A percentile compares a stretch with the other conserved stretches of the same genome.
These are phyloP conservation scores for Cacoxenus indagator DNA, from an alignment of 2,888 invertebrate species.

Conservation along the genomic window DNA sequence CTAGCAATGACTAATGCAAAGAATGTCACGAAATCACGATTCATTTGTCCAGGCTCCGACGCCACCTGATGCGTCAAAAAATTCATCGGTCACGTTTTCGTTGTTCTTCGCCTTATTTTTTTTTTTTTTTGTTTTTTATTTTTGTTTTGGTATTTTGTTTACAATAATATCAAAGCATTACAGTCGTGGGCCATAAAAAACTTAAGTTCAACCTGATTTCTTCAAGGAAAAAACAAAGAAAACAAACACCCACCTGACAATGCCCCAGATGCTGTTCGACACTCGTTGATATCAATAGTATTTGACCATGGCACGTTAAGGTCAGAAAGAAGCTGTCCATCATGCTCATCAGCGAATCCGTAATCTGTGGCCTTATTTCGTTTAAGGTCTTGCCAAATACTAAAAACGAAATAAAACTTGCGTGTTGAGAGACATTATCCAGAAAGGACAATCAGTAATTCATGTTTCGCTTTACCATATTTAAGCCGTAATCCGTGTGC, in stretches of 20 bases:
- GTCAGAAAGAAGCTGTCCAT: constrained; percentile 86
- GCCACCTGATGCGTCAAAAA: background rate
- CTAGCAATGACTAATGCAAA: no score
- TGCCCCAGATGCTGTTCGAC: constrained; percentile 89
- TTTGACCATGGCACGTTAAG: constrained; percentile 84
- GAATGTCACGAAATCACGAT: constrained; percentile 43
- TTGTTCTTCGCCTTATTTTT: background rate
- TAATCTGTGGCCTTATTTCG: constrained; percentile 73
- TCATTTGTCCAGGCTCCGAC: constrained; percentile 15
- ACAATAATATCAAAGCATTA: no score
- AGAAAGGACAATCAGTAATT: constrained; percentile 82
- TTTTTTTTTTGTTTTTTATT: no score
- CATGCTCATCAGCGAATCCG: constrained; percentile 77
- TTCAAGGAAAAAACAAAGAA: no score
- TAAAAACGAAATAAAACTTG: constrained; percentile 31
- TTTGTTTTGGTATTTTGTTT: no score
- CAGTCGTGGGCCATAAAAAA: no score
- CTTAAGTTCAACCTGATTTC: no score
- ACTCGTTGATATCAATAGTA: constrained; percentile 87
- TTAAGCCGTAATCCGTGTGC: constrained; percentile 88
- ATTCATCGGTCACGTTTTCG: constrained; percentile 22
- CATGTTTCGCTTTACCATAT: constrained; percentile 83
- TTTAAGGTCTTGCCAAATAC: constrained; percentile 75
- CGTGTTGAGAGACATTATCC: constrained; percentile 17
- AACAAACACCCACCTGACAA: constrained; percentile 76